Base-by-base conservation (phyloP, 2,888 invertebrate genomes). In the Nomada lathburiana region DNA sequence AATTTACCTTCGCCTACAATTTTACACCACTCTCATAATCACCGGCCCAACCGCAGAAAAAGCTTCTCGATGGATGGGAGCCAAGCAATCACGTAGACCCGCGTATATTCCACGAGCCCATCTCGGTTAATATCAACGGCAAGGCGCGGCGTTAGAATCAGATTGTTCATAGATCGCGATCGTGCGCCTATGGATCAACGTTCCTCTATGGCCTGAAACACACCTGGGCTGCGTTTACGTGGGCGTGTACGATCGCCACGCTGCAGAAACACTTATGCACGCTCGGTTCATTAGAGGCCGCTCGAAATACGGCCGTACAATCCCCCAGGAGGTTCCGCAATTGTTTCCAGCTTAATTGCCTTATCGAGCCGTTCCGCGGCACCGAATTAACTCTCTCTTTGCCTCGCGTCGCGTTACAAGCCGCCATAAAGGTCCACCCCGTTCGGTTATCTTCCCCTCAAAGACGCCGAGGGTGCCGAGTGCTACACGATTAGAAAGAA, bases 311-410 rank as follows among this genome's bases (percentile, higher is more conserved):
- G 68, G 59, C 64, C 64, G 82, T 77, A 76, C 82, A 85, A 86
- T 86, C 80, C 83, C 63, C 75, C 13, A 23, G 72, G 20, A 76
- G 76, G 78, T 76, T 80, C 83, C 53, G 73, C 88, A 79, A 88
- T 88, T 88, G 88, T 88, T 88, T 83, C 87, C 75, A 75, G 79
- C 60, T 77, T 88, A 88, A 88, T 88, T 87, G 83, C 86, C 87
- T 87, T 87, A 87, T 86, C 86, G 86, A 82, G 77, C 83, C 60
- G 57, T 26, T 36, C 70, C 57, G 68, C 71, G 59, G 59, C 63
- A 68, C 84, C 78, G 86, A 83, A 87, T 87, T 76, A 68, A 36
- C 36, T 36, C 77, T 52, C 57, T 63, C 68, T 69, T 36, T 57
- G n/a, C 42, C 36, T 36, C 44, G 69, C 76, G 69, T 86, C 65